phyloP scores from a whole-genome alignment of 2,797 vertebrate genomes.

The Pangasius djambal region DNA sequence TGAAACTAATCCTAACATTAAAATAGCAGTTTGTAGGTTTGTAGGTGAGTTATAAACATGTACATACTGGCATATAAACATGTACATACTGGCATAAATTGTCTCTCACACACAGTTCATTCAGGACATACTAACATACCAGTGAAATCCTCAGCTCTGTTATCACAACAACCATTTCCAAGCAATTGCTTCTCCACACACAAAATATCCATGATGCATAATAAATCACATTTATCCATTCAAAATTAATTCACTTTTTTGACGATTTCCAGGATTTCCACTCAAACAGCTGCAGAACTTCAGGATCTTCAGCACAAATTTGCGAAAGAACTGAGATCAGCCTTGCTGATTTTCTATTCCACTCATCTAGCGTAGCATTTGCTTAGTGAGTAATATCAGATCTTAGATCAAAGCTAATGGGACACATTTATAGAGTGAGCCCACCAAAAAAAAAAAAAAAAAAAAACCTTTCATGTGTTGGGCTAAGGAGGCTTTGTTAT shows the following conservation, averaged over 20 bases:
- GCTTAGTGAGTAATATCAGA: constrained; percentile 47
- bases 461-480: constrained; percentile 43
- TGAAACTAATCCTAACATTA: neutral
- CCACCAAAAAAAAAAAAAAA: constrained; percentile 31
- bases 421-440: constrained; percentile 45
- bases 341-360: constrained; percentile 34
- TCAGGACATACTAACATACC: neutral
- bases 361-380: constrained; percentile 41
- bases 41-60: no score
- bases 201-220: constrained; percentile 35
- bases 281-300: constrained; percentile 9
- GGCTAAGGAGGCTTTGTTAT: constrained; percentile 51
- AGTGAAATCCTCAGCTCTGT: neutral
- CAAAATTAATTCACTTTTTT: constrained; percentile 33
- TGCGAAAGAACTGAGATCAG: constrained; percentile 7
- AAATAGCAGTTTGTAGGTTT: neutral
- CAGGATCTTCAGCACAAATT: constrained; percentile 4
- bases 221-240: constrained; percentile 42
- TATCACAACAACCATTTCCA: constrained; percentile 14
- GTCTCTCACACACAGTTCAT: neutral
- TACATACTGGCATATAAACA: no score
- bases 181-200: neutral
- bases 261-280: neutral
- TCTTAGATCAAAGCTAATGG: constrained; percentile 54
- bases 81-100: no score